Base-by-base conservation (phyloP, 1,140 invertebrate genomes). In the Parasteatoda tepidariorum region DNA sequence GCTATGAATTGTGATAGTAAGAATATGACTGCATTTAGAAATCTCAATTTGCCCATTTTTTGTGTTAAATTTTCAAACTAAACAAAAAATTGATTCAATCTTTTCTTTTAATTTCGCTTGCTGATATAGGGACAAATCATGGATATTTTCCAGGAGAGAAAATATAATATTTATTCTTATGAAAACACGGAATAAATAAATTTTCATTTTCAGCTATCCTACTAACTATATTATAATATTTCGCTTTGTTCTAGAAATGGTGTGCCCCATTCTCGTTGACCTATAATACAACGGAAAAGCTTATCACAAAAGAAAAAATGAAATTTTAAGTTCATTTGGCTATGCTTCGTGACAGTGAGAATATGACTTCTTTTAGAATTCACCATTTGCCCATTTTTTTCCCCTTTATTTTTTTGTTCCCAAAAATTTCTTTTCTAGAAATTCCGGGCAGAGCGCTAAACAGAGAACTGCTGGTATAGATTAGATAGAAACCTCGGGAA, bases 401-500 rank as follows among this genome's bases (percentile, higher is more conserved):
- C 6, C 34, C 7, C 34, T 3, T n/a, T n/a, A n/a, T 66, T 59
- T 73, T n/a, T 55, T 73, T 55, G 22, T 73, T 73, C 54, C 5
- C 33, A 15, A 26, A 3, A 22, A 41, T 70, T 70, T 38, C n/a
- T 61, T 24, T 11, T 6, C 22, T 22, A 7, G 9, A 11, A 15
- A 7, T 24, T 61, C 22, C 57, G 5, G 22, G 57, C 11, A 7
- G 11, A 61, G 57, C 57, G 6, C 11, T 6, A 24, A 24, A 15
- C 6, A 22, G 22, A 24, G 11, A 6, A 7, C 57, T 15, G 73
- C 31, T 13, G 11, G n/a, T 22, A 55, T 62, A 75, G 24, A 34
- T 55, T 62, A 62, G 38, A 34, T 38, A 68, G 15, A 15, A 18
- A 41, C 13, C n/a, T 9, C 33, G 73, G 73, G 73, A 75, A 75